Evolutionary conservation across 2,888 invertebrate genomes (phyloP).

Genomic region (Aproaerema taeniolella): DNA sequence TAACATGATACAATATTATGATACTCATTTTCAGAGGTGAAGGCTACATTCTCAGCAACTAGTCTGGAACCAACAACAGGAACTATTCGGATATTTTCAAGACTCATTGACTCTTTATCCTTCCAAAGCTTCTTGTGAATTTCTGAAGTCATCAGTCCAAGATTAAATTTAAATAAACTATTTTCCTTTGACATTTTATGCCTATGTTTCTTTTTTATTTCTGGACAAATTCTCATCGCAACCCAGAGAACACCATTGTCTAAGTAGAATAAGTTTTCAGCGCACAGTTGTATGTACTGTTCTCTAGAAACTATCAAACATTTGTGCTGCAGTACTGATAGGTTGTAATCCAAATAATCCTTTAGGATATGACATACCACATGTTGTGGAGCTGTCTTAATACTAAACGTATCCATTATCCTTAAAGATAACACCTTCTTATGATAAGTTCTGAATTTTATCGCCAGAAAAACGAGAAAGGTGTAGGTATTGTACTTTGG

Average conservation of each 20-base stretch:
- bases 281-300: constrained; percentile 53
- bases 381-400: constrained; percentile 45
- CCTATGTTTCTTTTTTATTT: constrained; percentile 40
- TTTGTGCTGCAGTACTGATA: constrained; percentile 47
- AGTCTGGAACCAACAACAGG: constrained; percentile 51
- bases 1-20: constrained; percentile 47
- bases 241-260: constrained; percentile 67
- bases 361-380: constrained; percentile 36
- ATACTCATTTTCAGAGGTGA: constrained; percentile 53
- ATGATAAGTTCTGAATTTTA: constrained; percentile 54
- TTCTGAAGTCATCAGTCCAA: constrained; percentile 52
- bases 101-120: constrained; percentile 27
- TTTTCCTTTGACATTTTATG: constrained; percentile 20
- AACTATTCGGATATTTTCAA: constrained; percentile 50
- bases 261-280: constrained; percentile 65
- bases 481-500: constrained; percentile 64
- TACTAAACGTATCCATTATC: constrained; percentile 41
- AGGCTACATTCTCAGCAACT: constrained; percentile 40
- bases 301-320: constrained; percentile 58
- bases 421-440: constrained; percentile 28
- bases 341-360: constrained; percentile 41
- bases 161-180: constrained; percentile 36
- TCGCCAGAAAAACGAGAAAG: constrained; percentile 59
- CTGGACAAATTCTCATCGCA: constrained; percentile 44
- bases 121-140: constrained; percentile 58